Conservation (phyloP, 2,888 invertebrate genomes). For the Volucella inflata region DNA sequence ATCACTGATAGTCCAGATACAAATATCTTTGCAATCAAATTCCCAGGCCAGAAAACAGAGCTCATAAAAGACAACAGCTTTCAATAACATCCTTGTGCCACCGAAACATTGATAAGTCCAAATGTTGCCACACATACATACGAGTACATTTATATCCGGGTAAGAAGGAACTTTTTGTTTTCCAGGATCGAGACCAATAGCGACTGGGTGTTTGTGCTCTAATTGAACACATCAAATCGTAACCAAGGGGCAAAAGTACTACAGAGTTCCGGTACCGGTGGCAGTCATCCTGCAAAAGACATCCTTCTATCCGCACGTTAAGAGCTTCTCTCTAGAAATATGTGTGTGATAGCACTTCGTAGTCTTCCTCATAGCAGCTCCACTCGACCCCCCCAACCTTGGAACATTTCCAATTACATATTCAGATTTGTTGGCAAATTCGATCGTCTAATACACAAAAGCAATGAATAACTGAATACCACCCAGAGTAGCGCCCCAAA, state of each 20-base stretch:
- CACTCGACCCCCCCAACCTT: neutral
- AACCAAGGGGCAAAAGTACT: conserved; percentile 46
- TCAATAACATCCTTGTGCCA: too few species aligned
- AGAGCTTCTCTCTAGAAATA: conserved; percentile 1
- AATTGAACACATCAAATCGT: conserved; percentile 70
- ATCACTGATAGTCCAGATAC: neutral
- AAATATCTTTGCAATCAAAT: neutral
- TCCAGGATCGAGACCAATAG: neutral
- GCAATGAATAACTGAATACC: conserved; percentile 66
- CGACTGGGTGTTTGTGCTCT: conserved; percentile 31
- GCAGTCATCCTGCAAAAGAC: neutral
- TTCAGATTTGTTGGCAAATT: conserved; percentile 65
- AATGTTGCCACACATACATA: conserved; percentile 1
- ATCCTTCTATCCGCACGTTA: neutral
- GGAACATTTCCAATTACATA: conserved; percentile 60
- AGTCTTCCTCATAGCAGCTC: neutral
- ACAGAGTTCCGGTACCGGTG: neutral
- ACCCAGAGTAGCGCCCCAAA: too few species aligned
- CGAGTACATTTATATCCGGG: too few species aligned
- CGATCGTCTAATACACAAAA: conserved; percentile 60
- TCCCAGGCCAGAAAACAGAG: neutral
- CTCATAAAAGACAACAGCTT: conserved; percentile 10
- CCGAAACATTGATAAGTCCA: conserved; percentile 29
- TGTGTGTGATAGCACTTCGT: conserved; percentile 24
- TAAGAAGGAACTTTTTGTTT: conserved; percentile 23